Percentiles rank a stretch among this genome's conserved stretches.
phyloP scores from a whole-genome alignment of 2,888 invertebrate genomes.

The Aproaerema taeniolella region DNA sequence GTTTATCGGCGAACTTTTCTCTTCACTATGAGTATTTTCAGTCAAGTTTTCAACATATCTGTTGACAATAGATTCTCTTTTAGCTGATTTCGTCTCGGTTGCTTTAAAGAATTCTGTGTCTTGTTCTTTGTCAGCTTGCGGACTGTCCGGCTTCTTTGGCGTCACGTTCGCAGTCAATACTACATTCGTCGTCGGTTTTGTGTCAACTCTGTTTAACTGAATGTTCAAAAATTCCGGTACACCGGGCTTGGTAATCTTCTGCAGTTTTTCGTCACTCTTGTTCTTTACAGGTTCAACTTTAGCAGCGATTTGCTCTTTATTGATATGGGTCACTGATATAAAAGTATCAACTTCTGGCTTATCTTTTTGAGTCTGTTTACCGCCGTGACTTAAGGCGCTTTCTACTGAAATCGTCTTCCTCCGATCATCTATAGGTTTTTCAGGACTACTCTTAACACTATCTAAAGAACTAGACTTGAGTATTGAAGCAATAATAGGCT shows the following conservation, averaged over 20 bases:
- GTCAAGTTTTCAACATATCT: slow-evolving; percentile 39
- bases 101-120: slow-evolving; percentile 43
- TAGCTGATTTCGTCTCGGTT: slow-evolving; percentile 38
- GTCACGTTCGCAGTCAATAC: slow-evolving; percentile 80
- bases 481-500: slow-evolving; percentile 67
- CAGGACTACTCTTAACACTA: slow-evolving; percentile 77
- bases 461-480: slow-evolving; percentile 76
- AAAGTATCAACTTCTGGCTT: slow-evolving; percentile 62
- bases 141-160: slow-evolving; percentile 65
- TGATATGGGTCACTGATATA: slow-evolving; percentile 77
- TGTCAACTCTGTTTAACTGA: slow-evolving; percentile 83
- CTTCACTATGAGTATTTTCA: slow-evolving; percentile 36
- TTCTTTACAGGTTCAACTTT: slow-evolving; percentile 46
- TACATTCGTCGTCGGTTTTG: slow-evolving; percentile 78
- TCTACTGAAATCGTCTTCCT: slow-evolving; percentile 72
- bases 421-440: slow-evolving; percentile 61
- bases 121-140: slow-evolving; percentile 46
- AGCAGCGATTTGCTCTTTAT: slow-evolving; percentile 57
- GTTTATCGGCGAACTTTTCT: slow-evolving; percentile 41
- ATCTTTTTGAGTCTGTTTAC: slow-evolving; percentile 36
- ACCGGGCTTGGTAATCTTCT: slow-evolving; percentile 41
- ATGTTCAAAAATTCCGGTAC: slow-evolving; percentile 84
- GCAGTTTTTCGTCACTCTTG: slow-evolving; percentile 59
- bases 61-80: slow-evolving; percentile 40
- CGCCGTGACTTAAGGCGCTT: slow-evolving; percentile 52